Conservation (phyloP, 2,113 vertebrate genomes). For the Myrmophylax atrothorax region DNA sequence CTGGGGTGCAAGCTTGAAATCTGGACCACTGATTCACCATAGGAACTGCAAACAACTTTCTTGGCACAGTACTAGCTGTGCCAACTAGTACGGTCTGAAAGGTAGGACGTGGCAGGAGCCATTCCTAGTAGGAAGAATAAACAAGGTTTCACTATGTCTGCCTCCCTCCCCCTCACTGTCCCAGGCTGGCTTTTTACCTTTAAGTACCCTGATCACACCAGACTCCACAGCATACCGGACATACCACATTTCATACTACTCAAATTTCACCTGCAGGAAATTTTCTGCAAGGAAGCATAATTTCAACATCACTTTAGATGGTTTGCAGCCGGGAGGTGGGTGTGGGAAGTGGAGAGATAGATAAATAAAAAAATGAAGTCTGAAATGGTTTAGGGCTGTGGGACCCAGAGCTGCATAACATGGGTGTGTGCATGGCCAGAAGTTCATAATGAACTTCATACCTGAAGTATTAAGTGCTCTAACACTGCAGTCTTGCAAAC, state of each 20-base stretch:
- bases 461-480: neutral
- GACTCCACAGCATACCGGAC: neutral
- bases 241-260: accelerated
- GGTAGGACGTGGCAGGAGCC: accelerated
- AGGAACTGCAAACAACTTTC: neutral
- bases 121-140: neutral
- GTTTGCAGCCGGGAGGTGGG: accelerated
- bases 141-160: neutral
- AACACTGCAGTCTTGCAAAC: neutral
- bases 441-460: neutral
- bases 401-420: neutral
- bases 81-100: neutral
- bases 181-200: neutral
- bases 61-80: neutral
- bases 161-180: neutral
- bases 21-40: neutral
- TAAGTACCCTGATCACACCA: neutral
- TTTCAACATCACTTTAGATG: neutral
- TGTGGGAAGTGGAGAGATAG: neutral
- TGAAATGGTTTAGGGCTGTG: neutral
- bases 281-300: neutral
- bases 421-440: neutral
- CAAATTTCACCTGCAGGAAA: neutral
- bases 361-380: neutral
- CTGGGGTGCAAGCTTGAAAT: neutral